Conservation (phyloP, 2,113 vertebrate genomes). For the Pollachius pollachius region DNA sequence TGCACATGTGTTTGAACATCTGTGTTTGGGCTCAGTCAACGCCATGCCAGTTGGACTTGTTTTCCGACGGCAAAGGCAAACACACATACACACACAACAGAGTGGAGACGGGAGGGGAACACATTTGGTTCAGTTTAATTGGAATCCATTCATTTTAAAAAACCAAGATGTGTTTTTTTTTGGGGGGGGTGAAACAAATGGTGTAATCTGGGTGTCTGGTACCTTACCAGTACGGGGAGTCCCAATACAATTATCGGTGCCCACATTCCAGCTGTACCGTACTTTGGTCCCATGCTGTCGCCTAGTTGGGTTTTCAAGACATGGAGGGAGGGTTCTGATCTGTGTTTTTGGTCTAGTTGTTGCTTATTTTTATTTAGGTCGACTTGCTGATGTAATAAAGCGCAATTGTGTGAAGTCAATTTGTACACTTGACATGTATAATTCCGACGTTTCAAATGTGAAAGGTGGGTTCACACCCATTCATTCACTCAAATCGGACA, state of each 20-base stretch:
- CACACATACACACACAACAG: conserved; percentile 27
- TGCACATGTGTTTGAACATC: conserved; percentile 70
- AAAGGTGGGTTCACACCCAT: too few relatives aligned
- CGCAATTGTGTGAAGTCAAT: too few relatives aligned
- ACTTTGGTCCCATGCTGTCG: background rate
- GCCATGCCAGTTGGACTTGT: conserved; percentile 61
- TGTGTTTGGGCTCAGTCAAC: conserved; percentile 67
- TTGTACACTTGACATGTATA: too few relatives aligned
- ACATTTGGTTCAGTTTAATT: conserved; percentile 45
- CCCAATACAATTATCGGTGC: conserved; percentile 29
- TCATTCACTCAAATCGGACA: too few relatives aligned
- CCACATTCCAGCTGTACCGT: conserved; percentile 21
- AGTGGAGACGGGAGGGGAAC: conserved; percentile 35
- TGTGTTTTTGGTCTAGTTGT: too few relatives aligned
- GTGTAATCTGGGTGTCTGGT: conserved; percentile 52
- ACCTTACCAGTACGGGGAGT: conserved; percentile 29
- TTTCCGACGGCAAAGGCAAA: conserved; percentile 52
- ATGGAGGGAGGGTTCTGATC: too few relatives aligned
- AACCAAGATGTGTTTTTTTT: conserved; percentile 53
- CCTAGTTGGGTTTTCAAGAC: background rate
- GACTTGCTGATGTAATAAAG: too few relatives aligned
- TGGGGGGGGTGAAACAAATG: conserved; percentile 31
- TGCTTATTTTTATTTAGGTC: too few relatives aligned
- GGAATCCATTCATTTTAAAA: conserved; percentile 60
- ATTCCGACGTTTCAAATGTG: too few relatives aligned